Evolutionary conservation across 2,888 invertebrate genomes (phyloP), one percentile per base, ranked within the genome.

Genomic region (Ophonus ardosiacus): DNA sequence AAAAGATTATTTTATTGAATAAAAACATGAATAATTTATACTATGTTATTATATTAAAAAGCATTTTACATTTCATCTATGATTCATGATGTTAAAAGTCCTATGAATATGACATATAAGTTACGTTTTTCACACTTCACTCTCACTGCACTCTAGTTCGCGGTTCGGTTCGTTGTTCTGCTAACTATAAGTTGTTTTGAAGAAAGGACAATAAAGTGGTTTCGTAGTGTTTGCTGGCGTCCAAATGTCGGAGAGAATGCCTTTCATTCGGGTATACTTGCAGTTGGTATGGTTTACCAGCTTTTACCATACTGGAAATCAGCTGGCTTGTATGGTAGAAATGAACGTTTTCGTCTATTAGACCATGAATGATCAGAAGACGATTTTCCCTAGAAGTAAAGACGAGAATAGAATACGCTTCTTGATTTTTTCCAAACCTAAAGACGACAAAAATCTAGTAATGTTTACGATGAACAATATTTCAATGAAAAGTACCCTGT

Each of bases 291-390:
- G 99, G 99, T 91, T 99, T 99, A 86, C 98, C 98, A n/a, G 96
- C 96, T 88, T 96, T 95, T 84, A 99, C 95, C 86, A 99, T 93
- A 85, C 96, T 96, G 87, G 97, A 96, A 24, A 99, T 95, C 86
- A 99, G 92, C 87, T 97, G 96, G 88, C 97, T 97, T 13, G 98
- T 98, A 92, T 99, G 99, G 88, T 96, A 96, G 91, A 99, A 99
- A 91, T 99, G 99, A 0, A 99, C 99, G 90, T 99, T 99, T 92
- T 99, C 99, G 91, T 99, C 99, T 84, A 98, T 98, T 86, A 99
- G 92, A 0, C 99, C 99, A 91, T 99, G 99, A 88, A 99, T 97
- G 57, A 99, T 97, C 17, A 99, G 92, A 87, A 99, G 92, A 51
- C 99, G 94, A 89, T 97, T 97, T 90, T 97, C 97, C 90, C 96